phyloP scores from a whole-genome alignment of 2,888 invertebrate genomes.

The Teleogryllus oceanicus region DNA sequence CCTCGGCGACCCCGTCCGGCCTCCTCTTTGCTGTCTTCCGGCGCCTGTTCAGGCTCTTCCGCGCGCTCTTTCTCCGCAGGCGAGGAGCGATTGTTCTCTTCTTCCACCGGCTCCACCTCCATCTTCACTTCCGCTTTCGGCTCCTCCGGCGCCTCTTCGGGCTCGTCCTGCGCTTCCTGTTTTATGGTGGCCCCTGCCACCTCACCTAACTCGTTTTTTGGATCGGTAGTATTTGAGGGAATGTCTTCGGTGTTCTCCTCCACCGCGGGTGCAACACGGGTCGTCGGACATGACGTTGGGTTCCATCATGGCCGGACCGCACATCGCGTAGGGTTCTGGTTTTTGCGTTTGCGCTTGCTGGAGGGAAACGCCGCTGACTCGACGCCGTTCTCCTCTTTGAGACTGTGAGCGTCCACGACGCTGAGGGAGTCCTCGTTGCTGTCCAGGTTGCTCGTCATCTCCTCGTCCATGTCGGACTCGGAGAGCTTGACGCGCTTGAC shows the following conservation, averaged over 20 bases:
- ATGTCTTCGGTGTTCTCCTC: constrained; percentile 44
- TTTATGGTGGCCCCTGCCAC: constrained; percentile 30
- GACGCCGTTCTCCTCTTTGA: constrained; percentile 53
- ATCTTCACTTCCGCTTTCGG: constrained; percentile 28
- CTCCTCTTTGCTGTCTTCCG: not conserved
- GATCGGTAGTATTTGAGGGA: constrained; percentile 20
- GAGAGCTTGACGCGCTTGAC: constrained; percentile 57
- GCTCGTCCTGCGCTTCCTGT: constrained; percentile 43
- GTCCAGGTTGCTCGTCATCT: constrained; percentile 56
- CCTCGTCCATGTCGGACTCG: constrained; percentile 55
- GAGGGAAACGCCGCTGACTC: constrained; percentile 34
- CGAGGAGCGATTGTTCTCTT: not conserved
- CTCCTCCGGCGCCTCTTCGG: constrained; percentile 37
- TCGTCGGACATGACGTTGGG: constrained; percentile 57
- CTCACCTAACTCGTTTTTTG: constrained; percentile 2
- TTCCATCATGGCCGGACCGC: constrained; percentile 56
- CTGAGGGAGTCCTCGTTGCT: constrained; percentile 61
- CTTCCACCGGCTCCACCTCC: constrained; percentile 32
- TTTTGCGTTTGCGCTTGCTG: constrained; percentile 77
- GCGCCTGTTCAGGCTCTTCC: too few relatives aligned
- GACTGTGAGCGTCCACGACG: constrained; percentile 54
- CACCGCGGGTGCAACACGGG: constrained; percentile 46
- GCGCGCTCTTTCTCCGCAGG: too few relatives aligned
- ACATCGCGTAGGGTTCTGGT: constrained; percentile 79
- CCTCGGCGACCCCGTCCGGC: not conserved